Base-by-base conservation (phyloP, 2,113 vertebrate species). In the Nibea coibor region DNA sequence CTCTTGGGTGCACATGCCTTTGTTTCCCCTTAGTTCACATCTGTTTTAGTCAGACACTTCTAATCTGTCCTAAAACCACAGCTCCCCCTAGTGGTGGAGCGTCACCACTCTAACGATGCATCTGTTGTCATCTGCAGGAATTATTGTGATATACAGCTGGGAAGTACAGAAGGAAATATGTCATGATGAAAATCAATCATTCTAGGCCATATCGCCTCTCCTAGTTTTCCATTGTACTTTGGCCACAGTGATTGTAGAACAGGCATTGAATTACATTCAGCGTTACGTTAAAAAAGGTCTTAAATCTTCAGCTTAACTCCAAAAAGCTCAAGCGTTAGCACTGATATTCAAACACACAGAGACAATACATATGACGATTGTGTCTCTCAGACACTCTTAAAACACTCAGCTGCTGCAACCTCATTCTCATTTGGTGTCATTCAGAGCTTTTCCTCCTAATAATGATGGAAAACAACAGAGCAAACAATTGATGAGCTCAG, bases 61-160 rank as follows among this genome's bases (percentile, higher is more conserved):
- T 35, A 2, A 24, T 47, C 9, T 6, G 12, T 58, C 39, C 42
- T 74, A 20, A 47, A 64, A 24, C 63, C 22, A 66, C 7, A 72
- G 83, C 92, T 62, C 91, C 82, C 81, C 80, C 87, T 88, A 72
- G 90, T 88, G 88, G 81, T 0, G 10, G 16, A 62, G 51, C 0
- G 11, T 22, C 9, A 19, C 4, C 2, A 39, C 20, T 54, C 4
- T 19, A 50, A 43, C 17, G 45, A 16, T 26, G 3, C 42, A 51
- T 63, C 3, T 1, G 5, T 19, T 28, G 28, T 0, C 14, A 54
- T 53, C 17, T 35, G n/a, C 6, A 43, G 3, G 11, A 19, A 19
- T 11, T 73, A 35, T 50, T 48, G 24, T 54, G 42, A 16, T 35
- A 5, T 14, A 24, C 15, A 16, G 10, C 22, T 50, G 22, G 22